These are phyloP conservation scores for Ochropleura leucogaster DNA, from an alignment of 2,888 invertebrate genomes.

Conservation along the genomic window DNA sequence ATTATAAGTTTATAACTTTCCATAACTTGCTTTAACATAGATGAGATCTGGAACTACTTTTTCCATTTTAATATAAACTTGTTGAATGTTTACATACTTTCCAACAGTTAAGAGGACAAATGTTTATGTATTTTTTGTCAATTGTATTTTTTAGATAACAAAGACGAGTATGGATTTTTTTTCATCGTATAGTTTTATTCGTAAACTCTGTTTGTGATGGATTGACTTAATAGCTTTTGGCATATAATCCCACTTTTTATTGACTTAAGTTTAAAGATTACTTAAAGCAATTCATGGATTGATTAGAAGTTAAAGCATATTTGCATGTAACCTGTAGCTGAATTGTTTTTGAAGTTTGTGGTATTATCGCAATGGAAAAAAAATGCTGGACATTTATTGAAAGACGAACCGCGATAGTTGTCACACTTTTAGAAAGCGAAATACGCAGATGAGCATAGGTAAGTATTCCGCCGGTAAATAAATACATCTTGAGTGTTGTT, in stretches of 20 bases:
- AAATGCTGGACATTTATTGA: not conserved
- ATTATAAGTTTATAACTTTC: constrained; percentile 1
- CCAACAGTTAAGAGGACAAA: not conserved
- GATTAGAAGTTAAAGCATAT: not conserved
- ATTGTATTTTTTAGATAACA: constrained; percentile 6
- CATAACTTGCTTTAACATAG: not conserved
- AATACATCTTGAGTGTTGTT: not conserved
- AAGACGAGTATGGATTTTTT: not conserved
- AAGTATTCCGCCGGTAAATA: not conserved
- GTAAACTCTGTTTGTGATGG: constrained; percentile 12
- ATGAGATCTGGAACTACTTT: not conserved
- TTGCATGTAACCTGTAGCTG: not conserved
- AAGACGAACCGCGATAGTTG: not conserved
- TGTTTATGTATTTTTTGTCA: not conserved
- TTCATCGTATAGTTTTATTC: constrained; percentile 7
- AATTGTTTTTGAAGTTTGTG: not conserved
- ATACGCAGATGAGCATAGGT: not conserved
- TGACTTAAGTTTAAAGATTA: not conserved
- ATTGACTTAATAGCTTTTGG: constrained; percentile 8
- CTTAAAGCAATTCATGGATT: not conserved
- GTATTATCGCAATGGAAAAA: not conserved
- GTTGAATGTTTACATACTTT: constrained; percentile 13
- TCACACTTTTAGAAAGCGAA: not conserved
- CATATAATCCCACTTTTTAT: constrained; percentile 5
- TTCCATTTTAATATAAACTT: constrained; percentile 12